Evolutionary conservation across 2,113 vertebrate species (phyloP), one percentile per base, ranked within the genome.

Genomic region (Oncorhynchus kisutch): DNA sequence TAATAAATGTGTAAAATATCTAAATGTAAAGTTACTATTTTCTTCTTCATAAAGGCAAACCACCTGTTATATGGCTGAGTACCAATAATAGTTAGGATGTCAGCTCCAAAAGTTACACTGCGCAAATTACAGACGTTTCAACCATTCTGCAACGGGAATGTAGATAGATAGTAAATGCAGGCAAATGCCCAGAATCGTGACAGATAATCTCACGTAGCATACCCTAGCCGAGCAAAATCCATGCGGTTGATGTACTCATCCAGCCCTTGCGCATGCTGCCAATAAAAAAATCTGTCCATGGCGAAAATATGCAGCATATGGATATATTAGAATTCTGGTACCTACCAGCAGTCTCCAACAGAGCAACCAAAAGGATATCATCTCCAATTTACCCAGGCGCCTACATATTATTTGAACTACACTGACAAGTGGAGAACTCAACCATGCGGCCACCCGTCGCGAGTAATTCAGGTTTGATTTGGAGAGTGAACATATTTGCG

Each of bases 291-390:
- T 4, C 13, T 9, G 24, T 22, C n/a, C n/a, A 2, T 34, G 3
- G 57, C 31, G 51, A 22, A 6, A n/a, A 31, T 9, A 20, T 57
- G 31, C 24, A 4, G 66, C 6, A 34, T 34, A 6, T 16, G n/a
- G 12, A 27, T 6, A 34, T 14, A 67, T 13, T 11, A 25, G 16
- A 66, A 4, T 29, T 48, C 8, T 48, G 51, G 25, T 72, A 91
- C 90, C 75, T 89, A 91, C 90, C 90, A 91, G 45, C 84, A 91
- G 88, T 84, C 89, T 91, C 90, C 90, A 91, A 82, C 90, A 91
- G 73, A 91, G 87, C 84, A 91, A 74, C 90, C 90, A 91, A 31
- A 91, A 90, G 39, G 90, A 91, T 76, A 91, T 91, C 88, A 91
- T 91, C 78, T 91, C 90, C 87, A 91, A 79, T 74, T 86, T 84